A percentile compares a stretch with the other conserved stretches of the same genome.
Evolutionary conservation across 2,888 invertebrate species (phyloP).

Genomic region (Scelioninae gen. 1): DNA sequence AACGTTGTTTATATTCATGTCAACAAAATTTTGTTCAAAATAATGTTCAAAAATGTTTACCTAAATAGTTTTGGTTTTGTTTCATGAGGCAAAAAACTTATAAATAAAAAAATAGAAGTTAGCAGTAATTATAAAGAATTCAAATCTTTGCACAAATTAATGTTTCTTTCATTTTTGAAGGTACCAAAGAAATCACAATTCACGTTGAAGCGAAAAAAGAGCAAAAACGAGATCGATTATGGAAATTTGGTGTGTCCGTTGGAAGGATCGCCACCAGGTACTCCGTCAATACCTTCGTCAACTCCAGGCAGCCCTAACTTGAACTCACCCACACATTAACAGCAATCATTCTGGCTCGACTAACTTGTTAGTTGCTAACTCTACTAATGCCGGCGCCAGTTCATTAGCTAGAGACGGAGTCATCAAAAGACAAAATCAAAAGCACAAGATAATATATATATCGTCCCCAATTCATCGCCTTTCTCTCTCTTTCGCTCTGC

Average conservation of each 20-base stretch:
- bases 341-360: conserved; percentile 74
- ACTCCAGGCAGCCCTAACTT: conserved; percentile 83
- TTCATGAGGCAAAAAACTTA: no score
- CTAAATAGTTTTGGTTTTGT: no score
- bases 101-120: no score
- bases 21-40: no score
- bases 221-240: conserved; percentile 92
- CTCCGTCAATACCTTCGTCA: conserved; percentile 81
- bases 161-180: no score
- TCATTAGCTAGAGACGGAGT: conserved; percentile 52
- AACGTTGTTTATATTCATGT: no score
- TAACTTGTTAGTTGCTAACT: conserved; percentile 77
- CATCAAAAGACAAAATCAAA: conserved; percentile 21
- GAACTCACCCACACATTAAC: conserved; percentile 83
- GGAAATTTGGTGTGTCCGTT: conserved; percentile 96
- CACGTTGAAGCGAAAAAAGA: conserved; percentile 92
- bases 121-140: no score
- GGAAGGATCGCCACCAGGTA: conserved; percentile 85
- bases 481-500: conserved; percentile 51
- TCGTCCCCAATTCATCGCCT: conserved; percentile 20
- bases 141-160: no score
- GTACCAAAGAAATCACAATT: conserved; percentile 94
- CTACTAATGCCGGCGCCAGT: conserved; percentile 75
- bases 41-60: no score
- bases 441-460: conserved; percentile 14